Conservation (phyloP, 2,113 vertebrate species). For the Mystacornis crossleyi region DNA sequence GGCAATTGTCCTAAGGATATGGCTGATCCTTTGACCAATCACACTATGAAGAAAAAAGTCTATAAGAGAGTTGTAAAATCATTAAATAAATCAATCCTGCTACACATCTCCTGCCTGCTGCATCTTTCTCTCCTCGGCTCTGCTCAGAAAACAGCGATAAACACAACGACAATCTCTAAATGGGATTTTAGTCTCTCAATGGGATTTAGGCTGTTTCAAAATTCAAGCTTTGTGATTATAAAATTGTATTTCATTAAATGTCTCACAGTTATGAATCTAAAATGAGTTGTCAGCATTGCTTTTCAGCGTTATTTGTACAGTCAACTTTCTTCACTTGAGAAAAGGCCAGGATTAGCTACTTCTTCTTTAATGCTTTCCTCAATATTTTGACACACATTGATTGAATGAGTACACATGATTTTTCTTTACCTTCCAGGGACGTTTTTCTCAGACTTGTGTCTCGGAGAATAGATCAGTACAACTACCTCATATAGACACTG, state of each 20-base stretch:
- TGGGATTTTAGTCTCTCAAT: neutral
- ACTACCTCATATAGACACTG: neutral
- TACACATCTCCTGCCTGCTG: no score
- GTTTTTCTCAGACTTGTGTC: neutral
- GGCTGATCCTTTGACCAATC: no score
- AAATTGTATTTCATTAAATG: neutral
- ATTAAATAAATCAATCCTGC: no score
- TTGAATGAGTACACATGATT: neutral
- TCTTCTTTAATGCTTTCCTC: neutral
- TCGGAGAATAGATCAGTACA: neutral
- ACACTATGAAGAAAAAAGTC: no score
- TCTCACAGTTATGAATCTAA: neutral
- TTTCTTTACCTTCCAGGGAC: neutral
- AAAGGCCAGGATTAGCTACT: neutral
- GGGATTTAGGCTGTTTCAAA: neutral
- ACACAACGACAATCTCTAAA: no score
- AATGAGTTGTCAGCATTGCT: neutral
- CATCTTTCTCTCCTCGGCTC: no score
- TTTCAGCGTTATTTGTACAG: neutral
- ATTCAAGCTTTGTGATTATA: neutral
- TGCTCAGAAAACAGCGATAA: no score
- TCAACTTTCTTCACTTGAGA: neutral
- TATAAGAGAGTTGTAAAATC: no score
- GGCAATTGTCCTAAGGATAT: no score
- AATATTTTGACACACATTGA: neutral